Evolutionary conservation across 2,113 vertebrate genomes (phyloP).

Genomic region (Eptesicus fuscus): DNA sequence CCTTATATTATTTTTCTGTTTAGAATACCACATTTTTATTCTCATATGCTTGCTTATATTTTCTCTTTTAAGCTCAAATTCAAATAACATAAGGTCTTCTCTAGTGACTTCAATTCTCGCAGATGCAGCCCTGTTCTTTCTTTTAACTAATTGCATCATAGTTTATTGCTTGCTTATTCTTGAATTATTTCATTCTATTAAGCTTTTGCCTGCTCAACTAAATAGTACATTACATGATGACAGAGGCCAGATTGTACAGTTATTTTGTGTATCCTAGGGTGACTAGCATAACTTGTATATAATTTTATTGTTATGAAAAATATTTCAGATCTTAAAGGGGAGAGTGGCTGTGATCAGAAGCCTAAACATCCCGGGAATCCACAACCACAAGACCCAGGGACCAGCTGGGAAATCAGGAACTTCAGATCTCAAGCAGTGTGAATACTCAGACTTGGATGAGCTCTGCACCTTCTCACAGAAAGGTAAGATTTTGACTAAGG

Average conservation of each 20-base stretch:
- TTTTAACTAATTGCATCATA: neutral
- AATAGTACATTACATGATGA: neutral
- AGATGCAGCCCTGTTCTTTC: neutral
- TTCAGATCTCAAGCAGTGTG: no score
- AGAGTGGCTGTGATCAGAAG: no score
- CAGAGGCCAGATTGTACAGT: neutral
- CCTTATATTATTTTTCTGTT: neutral
- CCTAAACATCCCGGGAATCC: no score
- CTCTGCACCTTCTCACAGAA: no score
- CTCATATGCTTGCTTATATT: neutral
- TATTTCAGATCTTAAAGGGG: neutral
- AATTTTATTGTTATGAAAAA: neutral
- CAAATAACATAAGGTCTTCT: neutral
- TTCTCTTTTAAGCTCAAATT: conserved; percentile 22
- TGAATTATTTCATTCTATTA: neutral
- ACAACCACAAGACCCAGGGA: no score
- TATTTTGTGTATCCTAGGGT: neutral
- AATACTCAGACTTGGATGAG: no score
- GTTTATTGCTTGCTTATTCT: neutral
- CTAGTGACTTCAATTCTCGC: neutral
- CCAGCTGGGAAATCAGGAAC: no score
- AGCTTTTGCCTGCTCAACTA: neutral
- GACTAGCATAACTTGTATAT: neutral
- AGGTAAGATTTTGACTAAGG: no score
- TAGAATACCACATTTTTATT: neutral